A percentile compares a stretch with the other conserved stretches of the same genome.
Conservation (phyloP, 2,113 vertebrate species). For the Chroicocephalus ridibundus region DNA sequence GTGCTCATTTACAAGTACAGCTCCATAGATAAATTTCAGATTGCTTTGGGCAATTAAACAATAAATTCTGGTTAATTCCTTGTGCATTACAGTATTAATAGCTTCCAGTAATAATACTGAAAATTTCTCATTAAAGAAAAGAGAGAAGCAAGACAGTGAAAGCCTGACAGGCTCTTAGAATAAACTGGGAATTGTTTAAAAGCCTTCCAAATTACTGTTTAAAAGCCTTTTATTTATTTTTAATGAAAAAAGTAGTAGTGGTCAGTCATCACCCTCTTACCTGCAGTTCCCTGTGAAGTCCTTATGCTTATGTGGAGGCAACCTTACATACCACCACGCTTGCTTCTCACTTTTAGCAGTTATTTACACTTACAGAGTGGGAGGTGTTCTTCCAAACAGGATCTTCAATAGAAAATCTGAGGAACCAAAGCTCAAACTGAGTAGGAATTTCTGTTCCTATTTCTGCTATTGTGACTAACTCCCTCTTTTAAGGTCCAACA, state of each 20-base stretch:
- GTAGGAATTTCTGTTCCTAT: neutral
- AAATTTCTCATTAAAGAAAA: neutral
- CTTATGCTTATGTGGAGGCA: neutral
- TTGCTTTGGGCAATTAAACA: neutral
- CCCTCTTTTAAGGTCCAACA: conserved; percentile 79
- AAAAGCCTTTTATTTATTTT: neutral
- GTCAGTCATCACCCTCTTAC: neutral
- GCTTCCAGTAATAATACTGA: neutral
- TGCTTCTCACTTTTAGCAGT: neutral
- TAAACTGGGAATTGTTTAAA: neutral
- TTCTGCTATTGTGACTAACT: neutral
- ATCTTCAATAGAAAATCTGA: neutral
- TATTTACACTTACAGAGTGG: neutral
- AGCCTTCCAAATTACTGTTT: neutral
- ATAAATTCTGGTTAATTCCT: neutral
- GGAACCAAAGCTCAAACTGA: neutral
- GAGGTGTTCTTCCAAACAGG: neutral
- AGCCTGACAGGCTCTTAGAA: neutral
- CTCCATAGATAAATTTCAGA: neutral
- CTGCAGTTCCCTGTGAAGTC: neutral
- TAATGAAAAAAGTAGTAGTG: neutral
- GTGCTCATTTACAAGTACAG: neutral
- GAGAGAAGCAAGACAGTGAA: neutral
- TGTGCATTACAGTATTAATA: neutral
- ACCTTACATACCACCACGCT: accelerated